A percentile compares a stretch with the other conserved stretches of the same genome.
These are phyloP conservation scores for Nemapogon koenigi DNA, from an alignment of 2,888 invertebrate species.

Conservation along the genomic window DNA sequence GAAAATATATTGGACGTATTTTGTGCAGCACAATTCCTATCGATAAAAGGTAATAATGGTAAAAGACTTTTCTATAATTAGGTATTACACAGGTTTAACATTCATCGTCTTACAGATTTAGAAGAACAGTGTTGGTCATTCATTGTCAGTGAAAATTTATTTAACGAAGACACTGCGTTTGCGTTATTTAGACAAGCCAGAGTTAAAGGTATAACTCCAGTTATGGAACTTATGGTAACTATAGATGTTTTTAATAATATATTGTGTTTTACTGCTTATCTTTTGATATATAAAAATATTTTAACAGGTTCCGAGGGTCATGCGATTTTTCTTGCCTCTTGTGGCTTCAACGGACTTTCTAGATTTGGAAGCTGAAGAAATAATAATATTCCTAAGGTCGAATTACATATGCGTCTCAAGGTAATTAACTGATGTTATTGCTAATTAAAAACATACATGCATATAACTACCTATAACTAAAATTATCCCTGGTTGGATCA, in stretches of 20 bases:
- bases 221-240: conserved; percentile 71
- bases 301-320: conserved; percentile 68
- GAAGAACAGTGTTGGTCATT: conserved; percentile 81
- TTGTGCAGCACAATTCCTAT: conserved; percentile 73
- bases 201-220: conserved; percentile 58
- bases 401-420: conserved; percentile 78
- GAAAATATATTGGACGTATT: conserved; percentile 77
- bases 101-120: conserved; percentile 55
- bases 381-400: conserved; percentile 71
- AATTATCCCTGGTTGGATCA: no score
- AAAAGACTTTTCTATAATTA: neutral
- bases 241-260: neutral
- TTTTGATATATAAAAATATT: neutral
- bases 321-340: conserved; percentile 76
- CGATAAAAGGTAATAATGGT: conserved; percentile 64
- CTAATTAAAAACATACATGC: no score
- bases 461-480: no score
- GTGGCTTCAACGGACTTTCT: conserved; percentile 79
- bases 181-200: conserved; percentile 69
- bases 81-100: conserved; percentile 55
- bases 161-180: conserved; percentile 78
- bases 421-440: no score
- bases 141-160: conserved; percentile 71
- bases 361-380: conserved; percentile 68
- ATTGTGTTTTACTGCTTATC: neutral